A percentile compares a stretch with the other conserved stretches of the same genome.
Evolutionary conservation across 35 echinoderm and acorn worm species (phyloP).

Genomic region (Stichopus chloronotus): DNA sequence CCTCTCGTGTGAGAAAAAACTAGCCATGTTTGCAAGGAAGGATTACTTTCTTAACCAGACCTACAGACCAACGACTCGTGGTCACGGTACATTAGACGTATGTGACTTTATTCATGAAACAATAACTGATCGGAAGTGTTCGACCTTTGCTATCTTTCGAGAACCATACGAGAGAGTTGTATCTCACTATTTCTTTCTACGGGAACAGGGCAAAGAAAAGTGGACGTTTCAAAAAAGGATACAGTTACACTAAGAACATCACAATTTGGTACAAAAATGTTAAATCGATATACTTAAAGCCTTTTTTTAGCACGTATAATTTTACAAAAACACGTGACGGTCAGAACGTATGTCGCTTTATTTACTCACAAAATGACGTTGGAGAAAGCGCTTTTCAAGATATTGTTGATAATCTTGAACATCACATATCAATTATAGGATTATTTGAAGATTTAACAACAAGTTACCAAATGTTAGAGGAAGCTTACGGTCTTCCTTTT

Average conservation of each 20-base stretch:
- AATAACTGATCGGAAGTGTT: slow-evolving; percentile 17
- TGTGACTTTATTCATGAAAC: slow-evolving; percentile 18
- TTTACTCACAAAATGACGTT: background rate
- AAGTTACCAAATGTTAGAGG: slow-evolving; percentile 1
- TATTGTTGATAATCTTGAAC: slow-evolving; percentile 19
- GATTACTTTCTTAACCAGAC: background rate
- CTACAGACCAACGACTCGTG: background rate
- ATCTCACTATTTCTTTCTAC: slow-evolving; percentile 2
- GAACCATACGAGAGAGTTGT: slow-evolving; percentile 21
- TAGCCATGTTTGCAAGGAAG: background rate
- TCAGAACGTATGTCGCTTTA: background rate
- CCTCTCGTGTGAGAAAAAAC: background rate
- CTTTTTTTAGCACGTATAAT: background rate
- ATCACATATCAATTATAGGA: slow-evolving; percentile 27
- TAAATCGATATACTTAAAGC: background rate
- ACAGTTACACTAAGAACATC: background rate
- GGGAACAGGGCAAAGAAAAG: too few relatives aligned
- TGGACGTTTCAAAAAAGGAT: background rate
- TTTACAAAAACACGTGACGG: background rate
- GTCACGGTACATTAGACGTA: background rate
- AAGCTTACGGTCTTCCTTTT: slow-evolving; percentile 22
- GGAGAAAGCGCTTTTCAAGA: background rate
- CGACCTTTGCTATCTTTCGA: slow-evolving; percentile 3
- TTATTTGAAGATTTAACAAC: background rate
- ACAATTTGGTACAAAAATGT: background rate